Evolutionary conservation across 1,140 invertebrate species (phyloP).

Genomic region (Pseudomyrmex sp.): DNA sequence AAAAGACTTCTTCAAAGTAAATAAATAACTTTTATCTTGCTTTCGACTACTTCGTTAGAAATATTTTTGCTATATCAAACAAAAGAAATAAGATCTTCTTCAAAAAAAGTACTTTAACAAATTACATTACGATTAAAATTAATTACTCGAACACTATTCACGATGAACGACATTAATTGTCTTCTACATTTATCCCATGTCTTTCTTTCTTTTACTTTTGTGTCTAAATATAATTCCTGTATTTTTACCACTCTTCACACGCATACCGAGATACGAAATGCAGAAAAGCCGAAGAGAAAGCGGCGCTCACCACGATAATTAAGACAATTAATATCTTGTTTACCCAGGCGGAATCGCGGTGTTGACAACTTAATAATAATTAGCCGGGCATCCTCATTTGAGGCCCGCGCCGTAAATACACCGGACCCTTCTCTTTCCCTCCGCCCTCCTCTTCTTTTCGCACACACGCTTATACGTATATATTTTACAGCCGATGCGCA

Average conservation of each 20-base stretch:
- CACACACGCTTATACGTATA: constrained; percentile 32
- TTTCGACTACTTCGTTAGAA: too few species aligned
- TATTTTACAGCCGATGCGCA: constrained; percentile 48
- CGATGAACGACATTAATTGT: too few species aligned
- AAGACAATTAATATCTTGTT: constrained; percentile 56
- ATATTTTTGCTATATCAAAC: too few species aligned
- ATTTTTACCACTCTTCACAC: not conserved
- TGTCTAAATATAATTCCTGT: not conserved
- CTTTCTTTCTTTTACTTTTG: too few species aligned
- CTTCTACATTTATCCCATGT: too few species aligned
- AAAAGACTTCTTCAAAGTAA: too few species aligned
- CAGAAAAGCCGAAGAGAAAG: not conserved
- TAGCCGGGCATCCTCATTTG: constrained; percentile 37
- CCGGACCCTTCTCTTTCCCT: too few species aligned
- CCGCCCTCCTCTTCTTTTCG: constrained; percentile 4
- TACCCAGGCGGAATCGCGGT: constrained; percentile 22
- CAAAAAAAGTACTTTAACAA: too few species aligned
- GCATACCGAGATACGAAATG: not conserved
- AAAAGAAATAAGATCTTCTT: too few species aligned
- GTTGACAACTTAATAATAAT: constrained; percentile 59
- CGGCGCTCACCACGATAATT: not conserved
- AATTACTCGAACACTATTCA: too few species aligned
- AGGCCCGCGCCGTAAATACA: constrained; percentile 36
- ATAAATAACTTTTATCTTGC: too few species aligned
- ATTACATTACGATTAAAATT: too few species aligned